Percentiles rank a stretch among this genome's conserved stretches.
Conservation (phyloP, 2,797 vertebrate genomes). For the Sitta carolinensis region DNA sequence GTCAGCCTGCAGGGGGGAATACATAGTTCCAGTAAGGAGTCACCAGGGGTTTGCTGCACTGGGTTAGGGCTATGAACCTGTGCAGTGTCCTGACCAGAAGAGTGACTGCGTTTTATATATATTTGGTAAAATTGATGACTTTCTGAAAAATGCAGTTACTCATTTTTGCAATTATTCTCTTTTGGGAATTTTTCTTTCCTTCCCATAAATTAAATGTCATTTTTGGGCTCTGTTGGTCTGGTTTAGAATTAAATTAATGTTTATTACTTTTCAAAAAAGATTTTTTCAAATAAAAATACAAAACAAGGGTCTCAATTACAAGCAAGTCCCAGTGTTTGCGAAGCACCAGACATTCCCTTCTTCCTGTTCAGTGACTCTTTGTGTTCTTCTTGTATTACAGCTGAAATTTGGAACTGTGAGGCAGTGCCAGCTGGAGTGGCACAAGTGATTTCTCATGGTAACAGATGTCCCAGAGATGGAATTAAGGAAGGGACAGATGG, state of each 20-base stretch:
- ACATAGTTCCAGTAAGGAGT: no score
- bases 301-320: not conserved
- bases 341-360: not conserved
- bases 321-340: not conserved
- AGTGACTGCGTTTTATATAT: not conserved
- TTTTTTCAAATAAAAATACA: not conserved
- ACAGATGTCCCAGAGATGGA: constrained; percentile 41
- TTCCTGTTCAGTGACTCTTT: not conserved
- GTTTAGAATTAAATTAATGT: not conserved
- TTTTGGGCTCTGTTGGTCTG: not conserved
- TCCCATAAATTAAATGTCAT: not conserved
- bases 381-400: not conserved
- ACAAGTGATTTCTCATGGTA: constrained; percentile 24
- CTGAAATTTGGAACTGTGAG: constrained; percentile 17
- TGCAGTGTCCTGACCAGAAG: not conserved
- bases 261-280: not conserved
- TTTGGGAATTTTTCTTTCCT: not conserved
- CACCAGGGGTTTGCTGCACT: not conserved
- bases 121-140: not conserved
- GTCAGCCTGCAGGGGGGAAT: not conserved
- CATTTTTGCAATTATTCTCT: not conserved
- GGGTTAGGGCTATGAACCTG: not conserved
- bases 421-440: constrained; percentile 56
- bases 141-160: not conserved
- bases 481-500: constrained; percentile 52